Evolutionary conservation across 2,113 vertebrate species (phyloP), one percentile per base, ranked within the genome.

Genomic region (Chaetorhynchus papuensis): DNA sequence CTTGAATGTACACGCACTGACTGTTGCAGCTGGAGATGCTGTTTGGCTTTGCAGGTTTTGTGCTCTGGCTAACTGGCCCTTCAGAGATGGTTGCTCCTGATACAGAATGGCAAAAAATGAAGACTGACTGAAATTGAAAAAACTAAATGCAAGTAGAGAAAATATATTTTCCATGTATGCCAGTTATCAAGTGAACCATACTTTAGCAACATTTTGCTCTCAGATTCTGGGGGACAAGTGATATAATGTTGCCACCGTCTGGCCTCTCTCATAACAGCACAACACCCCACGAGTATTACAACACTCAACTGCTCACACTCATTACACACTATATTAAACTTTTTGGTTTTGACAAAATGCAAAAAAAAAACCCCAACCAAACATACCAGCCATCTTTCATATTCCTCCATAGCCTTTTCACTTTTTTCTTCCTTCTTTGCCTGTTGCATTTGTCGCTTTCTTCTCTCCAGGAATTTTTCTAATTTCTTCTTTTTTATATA

Each of bases 321-420:
- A 44, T 50, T 57, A 79, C 23, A 49, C 24, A 49, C 16, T 59
- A 33, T 15, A 42, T 52, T 61, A 33, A 72, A n/a, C 15, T 2
- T 57, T 45, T 13, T 20, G 22, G 19, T 65, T 87, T 63, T 52
- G 72, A 82, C 2, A 61, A 75, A 94, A 28, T 33, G 9, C 15
- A 35, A 39, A 17, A 79, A n/a, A 22, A 97, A 97, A 97, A 4
- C 7, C 9, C 21, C 11, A 47, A 76, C 2, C 41, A 37, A 49
- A 70, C 63, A 93, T 98, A 99, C 99, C 98, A 99, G 98, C 99
- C 99, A 99, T 83, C 96, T 98, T 88, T 99, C 98, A 96, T 99
- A 99, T 89, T 98, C 97, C 72, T 98, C 98, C 66, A 99, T 64
- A 33, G 99, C 99, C 94, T 96, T 98, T 96, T 98, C 98, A 60